Evolutionary conservation across 2,797 vertebrate species (phyloP), one percentile per base, ranked within the genome.

Genomic region (Staurois parvus): DNA sequence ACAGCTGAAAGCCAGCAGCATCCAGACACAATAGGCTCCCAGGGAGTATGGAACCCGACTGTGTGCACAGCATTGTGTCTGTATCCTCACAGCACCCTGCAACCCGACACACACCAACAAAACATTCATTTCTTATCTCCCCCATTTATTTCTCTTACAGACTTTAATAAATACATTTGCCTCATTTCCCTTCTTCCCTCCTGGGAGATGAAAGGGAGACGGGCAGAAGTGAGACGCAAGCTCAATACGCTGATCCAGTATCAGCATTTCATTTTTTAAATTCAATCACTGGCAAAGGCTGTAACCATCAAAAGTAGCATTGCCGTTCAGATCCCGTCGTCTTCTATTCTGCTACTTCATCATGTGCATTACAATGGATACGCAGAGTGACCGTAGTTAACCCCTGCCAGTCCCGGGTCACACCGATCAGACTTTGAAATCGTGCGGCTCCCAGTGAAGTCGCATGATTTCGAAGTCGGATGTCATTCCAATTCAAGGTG

Each of bases 1-100:
- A 40, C 59, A 45, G 37, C 26, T 42, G 29, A 24, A 52, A 30
- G 11, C 13, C 67, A 69, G 37, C 66, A 24, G 28, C 34, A 52
- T 34, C 32, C 79, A 81, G 79, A 86, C 84, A 81, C 78, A 86
- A 86, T 81, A 32, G 72, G 79, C 30, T 12, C 30, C n/a, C 64
- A 19, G 45, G 48, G 32, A 32, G 45, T 2, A 11, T 70, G 30
- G 30, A 32, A 45, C 72, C 0, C 19, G 76, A 79, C 73, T 79
- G 34, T 73, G 73, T 80, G 64, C 69, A 45, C 72, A 32, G 24
- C 78, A 77, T 45, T 62, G 72, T 72, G 79, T 86, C 79, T 86
- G 84, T 59, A 21, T 45, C 21, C 8, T 69, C 34, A 1, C 62
- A 13, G 30, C 5, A 26, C 62, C 30, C 64, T 8, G 34, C 8